These are phyloP conservation scores for Cinclus cinclus DNA, from an alignment of 2,113 vertebrate genomes.

Conservation along the genomic window DNA sequence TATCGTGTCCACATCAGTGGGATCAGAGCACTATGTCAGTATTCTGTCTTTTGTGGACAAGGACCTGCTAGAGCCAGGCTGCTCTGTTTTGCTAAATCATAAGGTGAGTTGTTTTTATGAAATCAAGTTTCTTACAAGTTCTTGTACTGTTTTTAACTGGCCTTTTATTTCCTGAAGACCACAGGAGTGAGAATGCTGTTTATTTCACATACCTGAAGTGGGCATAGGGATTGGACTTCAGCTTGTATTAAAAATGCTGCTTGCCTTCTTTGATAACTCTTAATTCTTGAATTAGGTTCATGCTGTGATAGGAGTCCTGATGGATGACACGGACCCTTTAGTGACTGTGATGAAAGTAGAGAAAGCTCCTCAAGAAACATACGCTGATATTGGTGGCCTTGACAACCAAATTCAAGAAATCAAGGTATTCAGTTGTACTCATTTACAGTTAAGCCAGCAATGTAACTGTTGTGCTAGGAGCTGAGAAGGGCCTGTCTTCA, in stretches of 20 bases:
- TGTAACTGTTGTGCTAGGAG: neutral
- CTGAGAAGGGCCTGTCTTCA: neutral
- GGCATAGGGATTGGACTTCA: neutral
- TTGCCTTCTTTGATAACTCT: neutral
- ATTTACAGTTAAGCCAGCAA: neutral
- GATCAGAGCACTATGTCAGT: conserved; percentile 97
- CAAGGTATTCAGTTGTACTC: conserved; percentile 76
- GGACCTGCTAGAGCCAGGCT: conserved; percentile 94
- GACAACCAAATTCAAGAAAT: conserved; percentile 99
- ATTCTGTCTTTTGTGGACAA: conserved; percentile 98
- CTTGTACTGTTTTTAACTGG: neutral
- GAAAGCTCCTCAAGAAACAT: conserved; percentile 97
- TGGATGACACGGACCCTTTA: conserved; percentile 96
- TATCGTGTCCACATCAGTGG: conserved; percentile 96
- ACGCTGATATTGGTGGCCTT: conserved; percentile 94
- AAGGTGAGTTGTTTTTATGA: conserved; percentile 77
- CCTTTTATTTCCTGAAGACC: neutral
- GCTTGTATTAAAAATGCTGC: neutral
- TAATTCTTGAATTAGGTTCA: conserved; percentile 82
- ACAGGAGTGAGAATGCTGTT: neutral
- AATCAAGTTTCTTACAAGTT: neutral
- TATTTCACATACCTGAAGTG: neutral
- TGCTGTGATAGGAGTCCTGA: conserved; percentile 95
- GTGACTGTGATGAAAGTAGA: conserved; percentile 99
- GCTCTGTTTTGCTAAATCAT: conserved; percentile 96